Conservation (phyloP, 2,797 vertebrate species). For the Gambusia yucatana region DNA sequence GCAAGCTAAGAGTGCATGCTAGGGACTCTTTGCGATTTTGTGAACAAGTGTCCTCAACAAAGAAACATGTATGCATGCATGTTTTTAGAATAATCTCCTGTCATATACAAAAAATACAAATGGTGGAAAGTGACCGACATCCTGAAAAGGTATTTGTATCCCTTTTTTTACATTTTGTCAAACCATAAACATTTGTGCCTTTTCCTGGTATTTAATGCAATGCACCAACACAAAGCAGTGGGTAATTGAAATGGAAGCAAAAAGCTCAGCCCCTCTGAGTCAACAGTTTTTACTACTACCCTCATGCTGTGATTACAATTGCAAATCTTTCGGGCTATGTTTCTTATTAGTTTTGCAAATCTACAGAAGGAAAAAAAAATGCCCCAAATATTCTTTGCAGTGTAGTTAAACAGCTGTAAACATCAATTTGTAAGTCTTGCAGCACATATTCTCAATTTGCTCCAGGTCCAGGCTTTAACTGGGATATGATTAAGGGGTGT, state of each 20-base stretch:
- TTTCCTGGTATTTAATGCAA: neutral
- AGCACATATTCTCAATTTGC: neutral
- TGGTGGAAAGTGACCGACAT: neutral
- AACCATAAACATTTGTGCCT: neutral
- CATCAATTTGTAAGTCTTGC: neutral
- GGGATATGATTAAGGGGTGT: neutral
- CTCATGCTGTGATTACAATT: neutral
- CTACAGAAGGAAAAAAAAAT: neutral
- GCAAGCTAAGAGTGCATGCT: conserved; percentile 46
- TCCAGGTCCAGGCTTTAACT: neutral
- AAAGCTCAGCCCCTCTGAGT: neutral
- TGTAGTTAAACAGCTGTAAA: neutral
- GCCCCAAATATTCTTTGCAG: neutral
- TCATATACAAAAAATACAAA: neutral
- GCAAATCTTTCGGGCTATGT: neutral
- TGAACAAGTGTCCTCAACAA: conserved; percentile 24
- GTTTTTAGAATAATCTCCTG: neutral
- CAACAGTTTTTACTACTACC: neutral
- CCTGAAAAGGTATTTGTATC: neutral
- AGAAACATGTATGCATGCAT: conserved; percentile 2
- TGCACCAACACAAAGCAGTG: neutral
- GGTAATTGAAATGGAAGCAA: neutral
- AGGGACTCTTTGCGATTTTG: conserved; percentile 50
- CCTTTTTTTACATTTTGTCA: neutral
- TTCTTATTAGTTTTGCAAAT: neutral